Evolutionary conservation across 2,888 invertebrate genomes (phyloP).

Genomic region (Schizaphis graminum): DNA sequence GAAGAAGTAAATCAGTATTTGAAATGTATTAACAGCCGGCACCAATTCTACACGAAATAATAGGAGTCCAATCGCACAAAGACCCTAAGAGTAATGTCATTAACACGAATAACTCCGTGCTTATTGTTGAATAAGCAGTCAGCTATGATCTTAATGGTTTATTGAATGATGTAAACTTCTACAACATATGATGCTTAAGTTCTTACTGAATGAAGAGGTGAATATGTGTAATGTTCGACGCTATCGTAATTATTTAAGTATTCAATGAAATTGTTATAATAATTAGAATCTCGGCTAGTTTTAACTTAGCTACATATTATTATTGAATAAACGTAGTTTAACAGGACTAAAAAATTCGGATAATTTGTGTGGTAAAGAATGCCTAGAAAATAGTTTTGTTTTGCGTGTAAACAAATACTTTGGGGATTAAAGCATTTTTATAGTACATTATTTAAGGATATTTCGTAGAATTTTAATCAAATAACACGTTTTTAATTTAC

Average conservation of each 20-base stretch:
- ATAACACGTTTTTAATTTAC: neutral
- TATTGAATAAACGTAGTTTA: neutral
- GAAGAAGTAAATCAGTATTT: neutral
- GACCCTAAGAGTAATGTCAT: neutral
- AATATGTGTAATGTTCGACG: neutral
- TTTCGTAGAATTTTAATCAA: neutral
- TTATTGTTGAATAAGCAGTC: neutral
- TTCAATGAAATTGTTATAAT: neutral
- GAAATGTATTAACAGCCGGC: neutral
- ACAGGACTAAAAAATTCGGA: neutral
- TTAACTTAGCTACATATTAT: neutral
- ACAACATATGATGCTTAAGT: neutral
- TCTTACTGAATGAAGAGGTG: neutral
- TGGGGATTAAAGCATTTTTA: neutral
- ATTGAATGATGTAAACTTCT: neutral
- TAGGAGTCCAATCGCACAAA: neutral
- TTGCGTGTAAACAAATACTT: neutral
- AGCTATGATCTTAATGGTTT: neutral
- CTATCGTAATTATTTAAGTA: neutral
- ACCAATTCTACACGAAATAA: neutral
- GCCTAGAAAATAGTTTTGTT: neutral
- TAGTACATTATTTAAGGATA: neutral
- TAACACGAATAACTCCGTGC: neutral
- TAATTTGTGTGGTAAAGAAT: neutral
- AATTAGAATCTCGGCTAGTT: neutral